Base-by-base conservation (phyloP, 2,797 vertebrate genomes). In the Hybognathus amarus region DNA sequence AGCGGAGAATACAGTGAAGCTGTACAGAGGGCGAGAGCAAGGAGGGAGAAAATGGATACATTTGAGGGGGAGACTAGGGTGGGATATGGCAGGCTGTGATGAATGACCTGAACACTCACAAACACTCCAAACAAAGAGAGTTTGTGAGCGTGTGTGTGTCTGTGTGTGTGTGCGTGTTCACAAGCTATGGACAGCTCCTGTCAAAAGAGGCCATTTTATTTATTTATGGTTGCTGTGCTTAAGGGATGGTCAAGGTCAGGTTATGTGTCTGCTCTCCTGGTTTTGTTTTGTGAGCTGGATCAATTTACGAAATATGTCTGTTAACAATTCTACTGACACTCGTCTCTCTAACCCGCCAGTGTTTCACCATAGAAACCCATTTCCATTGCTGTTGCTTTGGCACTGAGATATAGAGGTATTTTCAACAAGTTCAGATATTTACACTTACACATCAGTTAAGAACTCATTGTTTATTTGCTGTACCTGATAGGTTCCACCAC, bases 171-270 rank as follows among this genome's bases (percentile, higher is more conserved):
- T 59, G 88, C 86, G 85, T 86, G 22, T 4, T 87, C 89, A 88
- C 88, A 61, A 90, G 82, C 90, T 93, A 92, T 81, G 85, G 89
- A 94, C 94, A 94, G 92, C 86, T 86, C 83, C 91, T 95, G 94
- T 95, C 92, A 94, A 93, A 91, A 74, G 88, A 85, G 83, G 85
- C 87, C 88, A 90, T 92, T 92, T 92, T 92, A 92, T 93, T 93
- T 95, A 95, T 95, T 95, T 95, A 94, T 94, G 92, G 93, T 93
- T 90, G 87, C 87, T 92, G 93, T 94, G 91, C 92, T 93, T 94
- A 93, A 92, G 93, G 94, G 93, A 94, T 94, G 93, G 92, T 94
- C 91, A 94, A 96, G 94, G 93, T 95, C 94, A 95, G 92, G 87
- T 84, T 91, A 78, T 93, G 90, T 92, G 91, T 93, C 92, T 92